Percentiles rank a stretch among this genome's conserved stretches.
phyloP scores from a whole-genome alignment of 2,888 invertebrate genomes.

The Meandrusa payeni region DNA sequence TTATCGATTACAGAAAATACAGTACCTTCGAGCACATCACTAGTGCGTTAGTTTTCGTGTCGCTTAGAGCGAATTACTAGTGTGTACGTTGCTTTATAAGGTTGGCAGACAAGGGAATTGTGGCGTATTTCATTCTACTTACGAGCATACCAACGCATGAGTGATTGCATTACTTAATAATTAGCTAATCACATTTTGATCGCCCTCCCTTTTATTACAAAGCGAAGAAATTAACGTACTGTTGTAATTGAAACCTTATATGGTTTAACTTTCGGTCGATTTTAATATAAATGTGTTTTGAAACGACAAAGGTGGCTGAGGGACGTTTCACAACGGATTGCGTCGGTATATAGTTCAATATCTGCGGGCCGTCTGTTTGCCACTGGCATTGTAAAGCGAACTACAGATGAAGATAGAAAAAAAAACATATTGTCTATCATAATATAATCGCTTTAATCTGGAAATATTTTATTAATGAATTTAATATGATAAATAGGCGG shows the following conservation, averaged over 20 bases:
- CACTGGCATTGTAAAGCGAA: background rate
- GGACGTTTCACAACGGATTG: background rate
- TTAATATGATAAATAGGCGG: no score
- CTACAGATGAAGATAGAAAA: no score
- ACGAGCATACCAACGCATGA: slow-evolving; percentile 8
- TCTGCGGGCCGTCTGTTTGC: slow-evolving; percentile 12
- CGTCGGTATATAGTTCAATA: slow-evolving; percentile 3
- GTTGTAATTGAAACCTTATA: slow-evolving; percentile 3
- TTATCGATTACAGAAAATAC: no score
- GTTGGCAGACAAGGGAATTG: slow-evolving; percentile 23
- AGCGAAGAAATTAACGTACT: background rate
- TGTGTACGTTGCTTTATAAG: slow-evolving; percentile 23
- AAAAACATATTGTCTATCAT: no score
- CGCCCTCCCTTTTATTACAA: background rate
- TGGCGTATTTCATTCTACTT: slow-evolving; percentile 15
- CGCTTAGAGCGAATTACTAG: slow-evolving; percentile 23
- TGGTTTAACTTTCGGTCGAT: background rate
- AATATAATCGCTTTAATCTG: no score
- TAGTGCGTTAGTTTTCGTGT: slow-evolving; percentile 19
- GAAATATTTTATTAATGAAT: no score
- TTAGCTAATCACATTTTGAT: slow-evolving; percentile 17
- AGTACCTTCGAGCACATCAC: slow-evolving; percentile 8
- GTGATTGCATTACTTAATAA: slow-evolving; percentile 18
- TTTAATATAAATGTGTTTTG: background rate
- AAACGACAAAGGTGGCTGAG: background rate